Percentiles rank a stretch among this genome's conserved stretches.
Evolutionary conservation across 2,113 vertebrate species (phyloP).

Genomic region (Strigops habroptila): DNA sequence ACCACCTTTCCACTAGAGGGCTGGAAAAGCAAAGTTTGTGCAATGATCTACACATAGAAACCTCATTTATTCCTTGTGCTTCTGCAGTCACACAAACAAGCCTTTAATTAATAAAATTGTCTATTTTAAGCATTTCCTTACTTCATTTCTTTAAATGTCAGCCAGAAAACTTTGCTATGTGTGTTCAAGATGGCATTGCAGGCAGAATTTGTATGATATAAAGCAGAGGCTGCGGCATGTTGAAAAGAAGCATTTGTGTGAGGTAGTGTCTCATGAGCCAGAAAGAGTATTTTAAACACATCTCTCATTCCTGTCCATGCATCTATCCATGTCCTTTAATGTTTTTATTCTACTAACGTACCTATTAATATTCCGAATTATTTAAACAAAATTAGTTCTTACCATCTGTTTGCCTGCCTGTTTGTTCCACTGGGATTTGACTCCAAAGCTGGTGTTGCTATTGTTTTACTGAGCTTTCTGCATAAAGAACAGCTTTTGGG

Average conservation of each 20-base stretch:
- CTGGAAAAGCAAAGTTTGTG: slow-evolving; percentile 4
- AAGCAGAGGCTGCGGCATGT: accelerated
- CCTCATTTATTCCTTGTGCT: neutral
- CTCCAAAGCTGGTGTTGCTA: neutral
- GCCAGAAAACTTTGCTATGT: neutral
- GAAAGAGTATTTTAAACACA: neutral
- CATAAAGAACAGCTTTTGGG: neutral
- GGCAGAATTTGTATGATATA: neutral
- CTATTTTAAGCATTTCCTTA: neutral
- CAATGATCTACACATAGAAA: neutral
- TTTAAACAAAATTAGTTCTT: slow-evolving; percentile 36
- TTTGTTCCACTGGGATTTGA: neutral
- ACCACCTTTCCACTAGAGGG: slow-evolving; percentile 46
- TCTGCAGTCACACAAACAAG: neutral
- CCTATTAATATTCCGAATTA: slow-evolving; percentile 50
- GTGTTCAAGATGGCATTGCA: neutral
- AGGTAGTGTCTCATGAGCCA: neutral
- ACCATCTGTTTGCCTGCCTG: slow-evolving; percentile 36
- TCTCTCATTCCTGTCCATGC: neutral
- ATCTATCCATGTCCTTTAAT: neutral
- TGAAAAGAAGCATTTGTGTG: neutral
- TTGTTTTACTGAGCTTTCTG: neutral
- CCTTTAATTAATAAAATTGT: neutral
- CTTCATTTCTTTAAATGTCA: neutral
- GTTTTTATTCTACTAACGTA: neutral